These are phyloP conservation scores for Sarcophilus harrisii DNA, from an alignment of 2,797 vertebrate species.

Conservation along the genomic window DNA sequence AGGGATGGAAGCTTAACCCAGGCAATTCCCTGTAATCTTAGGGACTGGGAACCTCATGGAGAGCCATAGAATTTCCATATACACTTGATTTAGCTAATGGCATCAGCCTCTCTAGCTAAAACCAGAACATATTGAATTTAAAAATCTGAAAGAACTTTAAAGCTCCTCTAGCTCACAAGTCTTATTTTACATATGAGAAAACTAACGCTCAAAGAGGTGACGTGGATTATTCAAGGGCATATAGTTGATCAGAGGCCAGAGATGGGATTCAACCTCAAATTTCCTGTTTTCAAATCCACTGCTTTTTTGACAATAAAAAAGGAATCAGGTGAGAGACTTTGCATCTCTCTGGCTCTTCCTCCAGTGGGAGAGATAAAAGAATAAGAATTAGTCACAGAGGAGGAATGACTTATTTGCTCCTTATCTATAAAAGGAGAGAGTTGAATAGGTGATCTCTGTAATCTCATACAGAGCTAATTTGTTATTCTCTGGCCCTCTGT, in stretches of 20 bases:
- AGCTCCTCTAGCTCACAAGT: neutral
- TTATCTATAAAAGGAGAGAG: neutral
- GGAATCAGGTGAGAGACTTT: neutral
- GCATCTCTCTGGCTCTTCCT: neutral
- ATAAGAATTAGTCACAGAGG: neutral
- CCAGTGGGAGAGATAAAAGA: neutral
- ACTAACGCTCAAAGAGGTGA: neutral
- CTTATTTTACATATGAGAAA: neutral
- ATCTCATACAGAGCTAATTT: neutral
- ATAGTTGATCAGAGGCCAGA: neutral
- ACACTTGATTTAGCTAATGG: neutral
- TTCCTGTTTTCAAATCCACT: neutral
- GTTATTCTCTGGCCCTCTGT: neutral
- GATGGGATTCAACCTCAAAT: neutral
- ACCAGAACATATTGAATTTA: neutral
- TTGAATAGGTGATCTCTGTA: neutral
- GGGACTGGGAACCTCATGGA: neutral
- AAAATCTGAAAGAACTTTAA: neutral
- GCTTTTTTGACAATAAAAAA: neutral
- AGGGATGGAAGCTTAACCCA: neutral
- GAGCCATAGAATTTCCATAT: neutral
- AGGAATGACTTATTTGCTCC: neutral
- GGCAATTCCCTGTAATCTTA: neutral
- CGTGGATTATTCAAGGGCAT: neutral
- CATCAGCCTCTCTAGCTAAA: neutral